Conservation (phyloP, 2,113 vertebrate genomes). For the Megalops atlanticus region DNA sequence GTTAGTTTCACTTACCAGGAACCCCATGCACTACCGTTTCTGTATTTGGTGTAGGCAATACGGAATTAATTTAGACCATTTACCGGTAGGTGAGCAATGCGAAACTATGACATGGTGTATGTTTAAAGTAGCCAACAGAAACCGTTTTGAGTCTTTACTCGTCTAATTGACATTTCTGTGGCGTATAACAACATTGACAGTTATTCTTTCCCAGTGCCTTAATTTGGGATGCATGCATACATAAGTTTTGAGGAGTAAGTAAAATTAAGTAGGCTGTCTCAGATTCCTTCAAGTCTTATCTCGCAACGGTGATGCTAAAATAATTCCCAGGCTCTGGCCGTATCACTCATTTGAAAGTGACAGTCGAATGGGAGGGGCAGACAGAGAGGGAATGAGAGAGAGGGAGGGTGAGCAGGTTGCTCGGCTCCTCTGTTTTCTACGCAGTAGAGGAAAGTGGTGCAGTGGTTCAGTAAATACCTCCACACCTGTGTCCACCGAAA, state of each 20-base stretch:
- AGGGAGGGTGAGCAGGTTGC: conserved; percentile 17
- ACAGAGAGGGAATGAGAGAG: not conserved
- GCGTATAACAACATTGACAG: not conserved
- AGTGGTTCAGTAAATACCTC: not conserved
- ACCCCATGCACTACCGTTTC: not conserved
- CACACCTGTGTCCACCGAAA: not conserved
- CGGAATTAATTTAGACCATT: conserved; percentile 3
- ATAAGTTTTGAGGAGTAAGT: not conserved
- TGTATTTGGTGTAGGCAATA: not conserved
- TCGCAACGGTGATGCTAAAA: not conserved
- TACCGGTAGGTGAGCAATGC: too few relatives aligned
- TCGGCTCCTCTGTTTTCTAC: conserved; percentile 12
- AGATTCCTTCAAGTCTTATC: not conserved
- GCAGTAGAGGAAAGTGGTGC: conserved; percentile 8
- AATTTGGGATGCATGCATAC: not conserved
- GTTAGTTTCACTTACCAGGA: not conserved
- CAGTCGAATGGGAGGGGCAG: not conserved
- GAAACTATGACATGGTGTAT: too few relatives aligned
- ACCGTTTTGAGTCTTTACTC: not conserved
- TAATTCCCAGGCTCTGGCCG: not conserved
- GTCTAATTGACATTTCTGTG: not conserved
- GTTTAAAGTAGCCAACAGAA: not conserved
- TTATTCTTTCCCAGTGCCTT: not conserved
- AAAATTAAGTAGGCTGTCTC: not conserved
- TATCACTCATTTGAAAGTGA: conserved; percentile 21